phyloP scores from a whole-genome alignment of 2,888 invertebrate species.

The Caradrina clavipalpis region DNA sequence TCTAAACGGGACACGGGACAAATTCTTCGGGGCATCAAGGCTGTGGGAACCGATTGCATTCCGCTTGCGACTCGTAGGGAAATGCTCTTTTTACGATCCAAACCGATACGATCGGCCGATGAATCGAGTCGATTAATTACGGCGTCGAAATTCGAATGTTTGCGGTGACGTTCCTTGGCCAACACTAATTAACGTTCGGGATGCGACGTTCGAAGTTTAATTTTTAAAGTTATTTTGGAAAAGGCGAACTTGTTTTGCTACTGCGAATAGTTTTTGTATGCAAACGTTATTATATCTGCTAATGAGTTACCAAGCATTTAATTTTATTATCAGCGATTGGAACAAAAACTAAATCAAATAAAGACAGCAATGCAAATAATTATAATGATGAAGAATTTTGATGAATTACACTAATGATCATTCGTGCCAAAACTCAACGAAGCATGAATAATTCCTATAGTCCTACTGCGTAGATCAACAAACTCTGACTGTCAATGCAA shows the following conservation, averaged over 20 bases:
- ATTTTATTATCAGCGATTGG: slow-evolving; percentile 34
- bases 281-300: slow-evolving; percentile 31
- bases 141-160: slow-evolving; percentile 77
- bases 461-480: slow-evolving; percentile 20
- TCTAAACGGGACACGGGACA: slow-evolving; percentile 77
- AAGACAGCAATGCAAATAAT: slow-evolving; percentile 46
- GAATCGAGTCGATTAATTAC: slow-evolving; percentile 86
- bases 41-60: slow-evolving; percentile 90
- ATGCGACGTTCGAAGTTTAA: slow-evolving; percentile 62
- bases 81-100: slow-evolving; percentile 83
- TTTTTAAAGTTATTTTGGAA: slow-evolving; percentile 65
- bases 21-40: slow-evolving; percentile 83
- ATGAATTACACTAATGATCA: slow-evolving; percentile 40
- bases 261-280: slow-evolving; percentile 47
- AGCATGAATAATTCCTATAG: slow-evolving; percentile 16
- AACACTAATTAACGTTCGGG: slow-evolving; percentile 77
- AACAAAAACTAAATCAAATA: slow-evolving; percentile 48
- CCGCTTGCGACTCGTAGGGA: slow-evolving; percentile 79
- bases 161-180: slow-evolving; percentile 74
- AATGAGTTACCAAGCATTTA: slow-evolving; percentile 48
- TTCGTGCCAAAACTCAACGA: slow-evolving; percentile 37
- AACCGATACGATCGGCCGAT: slow-evolving; percentile 84
- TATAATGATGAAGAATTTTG: slow-evolving; percentile 41
- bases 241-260: slow-evolving; percentile 37
- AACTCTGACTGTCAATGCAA: slow-evolving; percentile 31